These are phyloP conservation scores for Perizoma affinitatum DNA, from an alignment of 2,888 invertebrate genomes.

Conservation along the genomic window DNA sequence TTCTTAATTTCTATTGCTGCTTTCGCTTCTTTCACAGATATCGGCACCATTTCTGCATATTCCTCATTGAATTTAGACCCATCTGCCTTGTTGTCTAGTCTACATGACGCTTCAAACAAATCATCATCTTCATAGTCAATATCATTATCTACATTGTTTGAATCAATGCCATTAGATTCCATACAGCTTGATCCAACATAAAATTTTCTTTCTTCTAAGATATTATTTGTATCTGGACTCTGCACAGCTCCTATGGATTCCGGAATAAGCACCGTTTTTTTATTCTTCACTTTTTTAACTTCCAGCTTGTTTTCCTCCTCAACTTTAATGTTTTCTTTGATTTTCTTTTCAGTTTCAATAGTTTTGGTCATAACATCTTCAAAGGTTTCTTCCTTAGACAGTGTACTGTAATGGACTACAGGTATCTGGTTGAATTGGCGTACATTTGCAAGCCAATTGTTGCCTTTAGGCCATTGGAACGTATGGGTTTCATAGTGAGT, in stretches of 20 bases:
- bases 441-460: conserved; percentile 33
- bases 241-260: neutral
- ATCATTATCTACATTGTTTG: conserved; percentile 14
- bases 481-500: conserved; percentile 56
- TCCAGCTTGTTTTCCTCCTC: conserved; percentile 14
- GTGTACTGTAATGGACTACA: conserved; percentile 56
- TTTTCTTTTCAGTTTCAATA: conserved; percentile 32
- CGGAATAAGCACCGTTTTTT: conserved; percentile 5
- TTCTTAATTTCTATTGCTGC: conserved; percentile 68
- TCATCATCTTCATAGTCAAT: conserved; percentile 37
- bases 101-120: conserved; percentile 23
- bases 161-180: conserved; percentile 31
- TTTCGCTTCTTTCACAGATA: conserved; percentile 65
- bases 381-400: conserved; percentile 51
- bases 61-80: conserved; percentile 65
- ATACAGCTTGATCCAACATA: neutral
- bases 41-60: conserved; percentile 66
- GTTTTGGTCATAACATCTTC: conserved; percentile 38
- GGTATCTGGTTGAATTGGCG: conserved; percentile 52
- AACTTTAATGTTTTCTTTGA: conserved; percentile 34
- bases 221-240: neutral
- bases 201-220: no score
- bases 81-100: conserved; percentile 48
- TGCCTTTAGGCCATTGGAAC: conserved; percentile 54
- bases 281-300: neutral